Evolutionary conservation across 2,797 vertebrate genomes (phyloP), one percentile per base, ranked within the genome.

Genomic region (Peromyscus attwateri): DNA sequence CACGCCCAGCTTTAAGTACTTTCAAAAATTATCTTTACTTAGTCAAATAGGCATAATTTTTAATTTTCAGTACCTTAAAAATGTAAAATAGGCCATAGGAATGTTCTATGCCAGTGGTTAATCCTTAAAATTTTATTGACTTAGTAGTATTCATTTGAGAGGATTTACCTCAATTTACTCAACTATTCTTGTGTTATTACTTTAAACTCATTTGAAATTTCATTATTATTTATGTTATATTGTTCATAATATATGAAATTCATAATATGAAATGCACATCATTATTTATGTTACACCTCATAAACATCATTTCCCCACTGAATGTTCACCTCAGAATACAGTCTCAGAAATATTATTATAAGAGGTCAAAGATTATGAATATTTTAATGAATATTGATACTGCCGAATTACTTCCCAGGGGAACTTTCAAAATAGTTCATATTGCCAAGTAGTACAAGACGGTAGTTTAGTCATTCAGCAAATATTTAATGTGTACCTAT

Each of bases 351-450:
- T 94, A 92, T 73, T 77, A 91, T 64, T 93, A 95, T 97, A 97
- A n/a, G n/a, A 97, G 91, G 94, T 97, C 79, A 96, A 97, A 94
- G 87, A 88, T 97, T 89, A 89, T 95, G 66, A 97, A 68, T 95
- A 92, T 91, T 96, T 96, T 92, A 95, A 96, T 94, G 70, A 97
- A 89, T 93, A 71, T 93, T 97, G 83, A 94, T 91, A 95, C 83
- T 95, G 88, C 43, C 27, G 95, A 89, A 96, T 97, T 89, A 95
- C 83, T 92, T 87, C 88, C 21, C n/a, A 73, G 66, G 76, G 92
- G n/a, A 93, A 73, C 52, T 97, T 97, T 92, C 91, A 60, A 43
- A 37, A 57, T 94, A 87, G 82, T 91, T 97, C 62, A 66, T 80
- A 97, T 92, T 31, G 12, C 21, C 75, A 95, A 29, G 29, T 46